Evolutionary conservation across 2,113 vertebrate species (phyloP).

Genomic region (Polypterus senegalus): DNA sequence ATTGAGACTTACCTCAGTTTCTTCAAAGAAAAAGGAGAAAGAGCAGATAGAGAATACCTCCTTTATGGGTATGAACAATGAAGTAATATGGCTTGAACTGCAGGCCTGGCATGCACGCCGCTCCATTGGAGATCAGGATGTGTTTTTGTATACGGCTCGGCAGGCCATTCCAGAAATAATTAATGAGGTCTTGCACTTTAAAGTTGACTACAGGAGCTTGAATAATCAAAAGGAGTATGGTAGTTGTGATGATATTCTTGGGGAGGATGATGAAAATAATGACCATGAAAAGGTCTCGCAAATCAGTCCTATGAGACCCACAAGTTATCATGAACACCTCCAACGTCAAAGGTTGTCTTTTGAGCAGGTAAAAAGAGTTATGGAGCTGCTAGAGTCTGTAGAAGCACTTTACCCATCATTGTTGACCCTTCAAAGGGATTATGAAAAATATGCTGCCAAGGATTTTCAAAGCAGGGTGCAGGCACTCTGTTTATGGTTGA

Average conservation of each 20-base stretch:
- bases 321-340: conserved; percentile 71
- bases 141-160: conserved; percentile 88
- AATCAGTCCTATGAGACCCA: conserved; percentile 43
- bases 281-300: conserved; percentile 28
- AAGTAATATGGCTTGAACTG: conserved; percentile 94
- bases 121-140: conserved; percentile 82
- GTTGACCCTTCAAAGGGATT: conserved; percentile 90
- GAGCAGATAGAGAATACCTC: conserved; percentile 87
- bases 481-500: conserved; percentile 96
- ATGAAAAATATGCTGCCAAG: conserved; percentile 84
- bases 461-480: conserved; percentile 97
- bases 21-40: conserved; percentile 96
- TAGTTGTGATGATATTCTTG: conserved; percentile 42
- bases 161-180: conserved; percentile 94
- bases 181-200: conserved; percentile 89
- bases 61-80: conserved; percentile 83
- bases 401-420: conserved; percentile 94
- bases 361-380: conserved; percentile 89
- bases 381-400: conserved; percentile 88
- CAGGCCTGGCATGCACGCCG: conserved; percentile 95
- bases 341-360: conserved; percentile 82
- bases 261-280: conserved; percentile 41
- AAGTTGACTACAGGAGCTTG: conserved; percentile 74
- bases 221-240: conserved; percentile 35
- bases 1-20: conserved; percentile 96